These are phyloP conservation scores for Neomonachus schauinslandi DNA, from an alignment of 2,113 vertebrate genomes.

Conservation along the genomic window DNA sequence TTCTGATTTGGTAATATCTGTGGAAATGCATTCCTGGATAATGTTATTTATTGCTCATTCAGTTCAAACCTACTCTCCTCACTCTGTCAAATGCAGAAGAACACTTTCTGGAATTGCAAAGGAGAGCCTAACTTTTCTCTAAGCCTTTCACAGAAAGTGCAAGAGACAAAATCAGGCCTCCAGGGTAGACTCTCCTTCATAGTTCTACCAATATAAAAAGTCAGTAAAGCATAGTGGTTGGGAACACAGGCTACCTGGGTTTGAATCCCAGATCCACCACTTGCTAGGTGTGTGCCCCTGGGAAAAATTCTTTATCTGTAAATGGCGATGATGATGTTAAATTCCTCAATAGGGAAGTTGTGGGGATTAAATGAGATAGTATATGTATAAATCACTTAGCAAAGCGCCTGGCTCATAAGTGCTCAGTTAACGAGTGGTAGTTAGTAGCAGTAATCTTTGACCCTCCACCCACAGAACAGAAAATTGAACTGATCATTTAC, in stretches of 20 bases:
- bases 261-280: background rate
- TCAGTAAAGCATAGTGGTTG: conserved; percentile 11
- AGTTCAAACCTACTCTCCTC: conserved; percentile 45
- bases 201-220: background rate
- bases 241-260: background rate
- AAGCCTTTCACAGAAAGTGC: conserved; percentile 29
- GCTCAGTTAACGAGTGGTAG: background rate
- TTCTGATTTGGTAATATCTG: conserved; percentile 60
- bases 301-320: conserved; percentile 7
- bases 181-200: background rate
- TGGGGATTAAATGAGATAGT: conserved; percentile 38
- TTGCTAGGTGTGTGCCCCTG: background rate
- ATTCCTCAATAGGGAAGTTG: background rate
- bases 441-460: conserved; percentile 31
- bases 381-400: conserved; percentile 17
- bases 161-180: conserved; percentile 37
- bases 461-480: background rate
- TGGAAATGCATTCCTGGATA: conserved; percentile 59
- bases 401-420: conserved; percentile 39
- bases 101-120: conserved; percentile 41
- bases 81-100: conserved; percentile 36
- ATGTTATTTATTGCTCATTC: conserved; percentile 66
- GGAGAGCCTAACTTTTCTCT: conserved; percentile 41
- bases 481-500: conserved; percentile 27
- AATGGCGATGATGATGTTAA: background rate